A percentile compares a stretch with the other conserved stretches of the same genome.
These are phyloP conservation scores for Sanderia malayensis DNA, from an alignment of 30 jellyfish, hydroid and myxozoan genomes.

Conservation along the genomic window DNA sequence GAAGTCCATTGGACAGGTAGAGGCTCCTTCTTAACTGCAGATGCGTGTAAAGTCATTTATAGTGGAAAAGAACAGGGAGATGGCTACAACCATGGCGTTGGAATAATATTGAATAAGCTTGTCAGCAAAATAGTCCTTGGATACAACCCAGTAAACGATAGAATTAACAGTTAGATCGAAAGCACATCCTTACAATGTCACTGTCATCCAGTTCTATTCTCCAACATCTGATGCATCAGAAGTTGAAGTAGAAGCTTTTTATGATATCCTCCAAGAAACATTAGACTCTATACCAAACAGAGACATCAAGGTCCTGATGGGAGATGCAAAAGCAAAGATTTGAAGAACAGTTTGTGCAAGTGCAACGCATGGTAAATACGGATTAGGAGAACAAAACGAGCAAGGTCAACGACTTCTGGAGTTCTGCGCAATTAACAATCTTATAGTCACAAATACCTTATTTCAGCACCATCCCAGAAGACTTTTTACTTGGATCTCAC, in stretches of 20 bases:
- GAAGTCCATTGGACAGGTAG: constrained; percentile 29
- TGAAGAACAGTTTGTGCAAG: background rate
- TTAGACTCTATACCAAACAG: constrained; percentile 28
- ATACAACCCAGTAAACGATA: constrained; percentile 23
- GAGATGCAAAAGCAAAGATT: constrained; percentile 35
- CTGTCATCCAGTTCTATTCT: constrained; percentile 26
- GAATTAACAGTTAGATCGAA: constrained; percentile 23
- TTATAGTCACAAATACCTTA: constrained; percentile 18
- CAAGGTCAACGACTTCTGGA: constrained; percentile 28
- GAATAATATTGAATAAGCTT: background rate
- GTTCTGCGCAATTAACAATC: constrained; percentile 26
- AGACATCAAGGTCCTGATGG: constrained; percentile 23
- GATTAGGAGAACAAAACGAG: constrained; percentile 33
- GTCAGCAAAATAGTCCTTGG: constrained; percentile 16
- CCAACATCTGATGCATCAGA: constrained; percentile 22
- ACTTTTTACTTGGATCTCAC: constrained; percentile 39
- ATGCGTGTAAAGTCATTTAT: background rate
- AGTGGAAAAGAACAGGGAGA: constrained; percentile 39
- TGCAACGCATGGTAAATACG: constrained; percentile 14
- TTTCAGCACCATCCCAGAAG: constrained; percentile 36
- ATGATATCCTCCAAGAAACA: constrained; percentile 31
- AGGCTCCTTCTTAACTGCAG: constrained; percentile 7
- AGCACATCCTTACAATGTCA: constrained; percentile 17
- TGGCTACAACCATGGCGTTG: constrained; percentile 43
- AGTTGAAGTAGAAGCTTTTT: constrained; percentile 16